Evolutionary conservation across 2,797 vertebrate species (phyloP), one percentile per base, ranked within the genome.

Genomic region (Acanthopagrus latus): DNA sequence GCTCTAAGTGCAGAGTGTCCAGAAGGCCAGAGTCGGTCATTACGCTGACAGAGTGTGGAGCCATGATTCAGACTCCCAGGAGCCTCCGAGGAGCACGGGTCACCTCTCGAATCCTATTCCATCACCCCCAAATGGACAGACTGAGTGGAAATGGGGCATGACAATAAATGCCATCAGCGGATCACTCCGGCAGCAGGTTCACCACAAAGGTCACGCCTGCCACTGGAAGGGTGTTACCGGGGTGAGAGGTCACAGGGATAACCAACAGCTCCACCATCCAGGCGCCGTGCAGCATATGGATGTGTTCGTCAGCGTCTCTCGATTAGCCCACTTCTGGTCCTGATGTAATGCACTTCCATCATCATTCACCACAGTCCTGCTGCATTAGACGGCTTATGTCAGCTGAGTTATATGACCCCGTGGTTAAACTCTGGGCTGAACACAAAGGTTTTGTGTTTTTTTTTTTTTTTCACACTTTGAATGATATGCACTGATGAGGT

Each of bases 111-210:
- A 78, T 91, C 76, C 86, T 88, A 68, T 79, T 93, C 91, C 86
- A 90, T 93, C 89, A 88, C 81, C 80, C 70, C 78, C 75, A 88
- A 92, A 86, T 89, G 84, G 91, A 91, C 86, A 87, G 74, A 71
- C 86, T 47, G 81, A 72, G 86, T 85, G 85, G 89, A 91, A 87
- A 91, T 90, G 88, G 73, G 84, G 87, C 90, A 80, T 88, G 90
- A 90, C 90, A 90, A 87, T 82, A 90, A 91, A 93, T 90, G 87
- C 74, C 89, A 87, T 88, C 81, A 84, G 86, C 52, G n/a, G 83
- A 91, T 91, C 88, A 85, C 44, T 86, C 62, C 50, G 63, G 74
- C 81, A 67, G 71, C 54, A 5, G 78, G 87, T 86, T 62, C 86
- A 74, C 9, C 29, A 64, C 78, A 90, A 88, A 92, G 89, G 93